Evolutionary conservation across 1,140 invertebrate genomes (phyloP).

Genomic region (Aphelinus atriplicis): DNA sequence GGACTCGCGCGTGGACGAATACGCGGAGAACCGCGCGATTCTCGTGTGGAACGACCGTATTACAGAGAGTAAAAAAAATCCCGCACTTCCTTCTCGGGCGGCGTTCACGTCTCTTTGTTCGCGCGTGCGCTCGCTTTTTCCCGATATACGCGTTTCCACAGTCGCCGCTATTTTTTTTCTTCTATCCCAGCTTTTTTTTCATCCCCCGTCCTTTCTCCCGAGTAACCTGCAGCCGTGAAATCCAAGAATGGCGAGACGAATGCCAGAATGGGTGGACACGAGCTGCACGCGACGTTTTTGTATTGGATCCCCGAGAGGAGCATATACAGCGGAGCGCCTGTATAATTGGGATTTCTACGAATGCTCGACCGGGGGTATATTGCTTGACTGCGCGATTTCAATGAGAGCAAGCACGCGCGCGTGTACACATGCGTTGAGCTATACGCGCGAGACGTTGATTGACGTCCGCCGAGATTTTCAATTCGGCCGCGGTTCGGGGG

Average conservation of each 20-base stretch:
- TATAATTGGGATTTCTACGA: background rate
- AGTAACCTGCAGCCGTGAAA: constrained; percentile 11
- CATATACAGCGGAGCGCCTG: background rate
- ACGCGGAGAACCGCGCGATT: no score
- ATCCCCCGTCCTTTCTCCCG: background rate
- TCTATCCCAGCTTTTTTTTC: no score
- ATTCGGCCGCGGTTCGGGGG: background rate
- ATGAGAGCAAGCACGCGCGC: background rate
- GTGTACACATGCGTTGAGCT: no score
- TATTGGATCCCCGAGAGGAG: background rate
- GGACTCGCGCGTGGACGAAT: constrained; percentile 11
- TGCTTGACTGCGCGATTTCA: background rate
- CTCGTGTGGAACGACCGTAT: no score
- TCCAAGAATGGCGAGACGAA: background rate
- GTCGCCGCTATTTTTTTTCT: no score
- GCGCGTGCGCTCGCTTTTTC: no score
- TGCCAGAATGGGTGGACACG: background rate
- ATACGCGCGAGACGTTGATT: background rate
- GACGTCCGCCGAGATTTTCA: background rate
- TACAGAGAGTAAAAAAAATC: no score
- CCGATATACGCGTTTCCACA: no score
- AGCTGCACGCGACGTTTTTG: background rate
- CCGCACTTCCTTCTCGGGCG: no score
- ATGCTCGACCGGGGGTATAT: background rate
- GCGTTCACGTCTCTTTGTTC: no score